Percentiles rank a stretch among this genome's conserved stretches.
Evolutionary conservation across 2,113 vertebrate species (phyloP).

Genomic region (Limanda limanda): DNA sequence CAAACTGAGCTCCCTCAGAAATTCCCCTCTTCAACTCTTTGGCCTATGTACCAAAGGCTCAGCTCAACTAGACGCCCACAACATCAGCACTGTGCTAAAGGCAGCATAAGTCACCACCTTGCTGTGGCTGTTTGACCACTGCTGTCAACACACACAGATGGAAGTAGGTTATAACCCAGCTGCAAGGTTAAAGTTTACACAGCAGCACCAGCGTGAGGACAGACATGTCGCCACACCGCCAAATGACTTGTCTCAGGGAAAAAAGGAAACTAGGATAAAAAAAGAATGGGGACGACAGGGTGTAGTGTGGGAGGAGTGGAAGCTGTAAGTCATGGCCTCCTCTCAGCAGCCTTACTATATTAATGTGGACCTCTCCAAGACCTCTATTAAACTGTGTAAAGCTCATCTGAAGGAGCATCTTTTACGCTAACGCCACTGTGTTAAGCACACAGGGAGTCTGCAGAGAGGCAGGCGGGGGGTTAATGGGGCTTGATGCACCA

Average conservation of each 20-base stretch:
- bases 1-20: constrained; percentile 18
- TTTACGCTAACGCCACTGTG: constrained; percentile 81
- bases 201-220: constrained; percentile 42
- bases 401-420: constrained; percentile 80
- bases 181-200: constrained; percentile 60
- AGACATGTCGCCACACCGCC: constrained; percentile 54
- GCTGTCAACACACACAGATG: constrained; percentile 64
- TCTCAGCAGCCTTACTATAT: constrained; percentile 77
- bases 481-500: constrained; percentile 84
- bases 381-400: constrained; percentile 85
- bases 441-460: constrained; percentile 85
- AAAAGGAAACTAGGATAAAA: constrained; percentile 15
- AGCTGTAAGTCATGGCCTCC: constrained; percentile 55
- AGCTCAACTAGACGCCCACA: constrained; percentile 32
- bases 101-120: constrained; percentile 43
- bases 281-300: constrained; percentile 24
- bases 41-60: constrained; percentile 23
- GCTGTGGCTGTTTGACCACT: constrained; percentile 54
- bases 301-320: constrained; percentile 10
- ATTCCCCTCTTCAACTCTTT: constrained; percentile 9
- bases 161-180: constrained; percentile 45
- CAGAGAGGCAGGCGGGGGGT: constrained; percentile 82
- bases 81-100: constrained; percentile 31
- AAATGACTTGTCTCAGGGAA: constrained; percentile 56
- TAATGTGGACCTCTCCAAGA: constrained; percentile 81